phyloP scores from a whole-genome alignment of 1,140 invertebrate species.

The Globodera ellingtonae region DNA sequence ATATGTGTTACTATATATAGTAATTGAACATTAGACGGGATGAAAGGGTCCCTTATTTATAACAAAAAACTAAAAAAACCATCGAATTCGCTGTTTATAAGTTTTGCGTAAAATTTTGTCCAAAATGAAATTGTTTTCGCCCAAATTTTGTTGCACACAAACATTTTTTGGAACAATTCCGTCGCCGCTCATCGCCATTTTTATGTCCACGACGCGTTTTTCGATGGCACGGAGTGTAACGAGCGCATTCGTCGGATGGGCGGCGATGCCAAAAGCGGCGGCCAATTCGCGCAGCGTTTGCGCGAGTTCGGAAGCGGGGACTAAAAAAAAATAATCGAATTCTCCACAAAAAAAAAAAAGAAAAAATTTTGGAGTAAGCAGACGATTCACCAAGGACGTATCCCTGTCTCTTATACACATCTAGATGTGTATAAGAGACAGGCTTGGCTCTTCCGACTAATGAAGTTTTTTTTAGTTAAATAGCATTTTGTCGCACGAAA shows the following conservation, averaged over 20 bases:
- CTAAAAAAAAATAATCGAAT: neutral
- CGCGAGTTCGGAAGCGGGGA: neutral
- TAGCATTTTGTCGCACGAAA: too few relatives aligned
- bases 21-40: too few relatives aligned
- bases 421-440: too few relatives aligned
- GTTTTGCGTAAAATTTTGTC: too few relatives aligned
- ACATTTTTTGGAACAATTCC: neutral
- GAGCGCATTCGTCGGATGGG: constrained; percentile 31
- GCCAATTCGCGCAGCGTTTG: constrained; percentile 21
- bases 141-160: neutral
- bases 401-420: too few relatives aligned
- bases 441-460: too few relatives aligned
- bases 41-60: neutral
- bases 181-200: neutral
- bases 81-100: too few relatives aligned
- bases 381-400: too few relatives aligned
- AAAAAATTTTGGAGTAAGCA: too few relatives aligned
- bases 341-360: too few relatives aligned
- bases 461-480: too few relatives aligned
- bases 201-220: constrained; percentile 19
- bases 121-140: neutral
- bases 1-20: too few relatives aligned
- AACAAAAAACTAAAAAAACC: neutral
- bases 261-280: constrained; percentile 14
- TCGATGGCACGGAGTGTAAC: constrained; percentile 35